phyloP scores from a whole-genome alignment of 53 echinoderm and acorn worm species.

The Crossaster papposus region DNA sequence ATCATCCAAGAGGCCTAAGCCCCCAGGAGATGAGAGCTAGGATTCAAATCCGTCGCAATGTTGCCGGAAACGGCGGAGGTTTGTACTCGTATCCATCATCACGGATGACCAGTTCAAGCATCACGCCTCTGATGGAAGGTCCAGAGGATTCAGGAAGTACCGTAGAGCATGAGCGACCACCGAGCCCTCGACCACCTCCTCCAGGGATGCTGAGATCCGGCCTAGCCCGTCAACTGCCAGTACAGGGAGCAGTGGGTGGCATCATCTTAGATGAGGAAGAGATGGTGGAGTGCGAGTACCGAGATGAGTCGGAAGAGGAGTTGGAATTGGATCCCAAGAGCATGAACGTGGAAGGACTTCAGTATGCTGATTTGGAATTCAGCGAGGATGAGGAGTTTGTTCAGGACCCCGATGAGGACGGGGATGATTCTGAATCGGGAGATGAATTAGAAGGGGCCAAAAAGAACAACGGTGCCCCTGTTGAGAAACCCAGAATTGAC shows the following conservation, averaged over 20 bases:
- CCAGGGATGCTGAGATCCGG: constrained; percentile 22
- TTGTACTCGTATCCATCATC: constrained; percentile 42
- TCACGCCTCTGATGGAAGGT: constrained; percentile 58
- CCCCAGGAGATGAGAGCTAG: constrained; percentile 54
- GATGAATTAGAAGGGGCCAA: constrained; percentile 5
- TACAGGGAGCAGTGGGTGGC: constrained; percentile 42
- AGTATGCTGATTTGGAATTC: constrained; percentile 75
- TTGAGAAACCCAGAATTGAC: constrained; percentile 24
- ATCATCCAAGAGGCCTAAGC: background rate
- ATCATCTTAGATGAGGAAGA: constrained; percentile 48
- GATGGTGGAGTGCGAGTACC: constrained; percentile 48
- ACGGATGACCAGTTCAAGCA: constrained; percentile 38
- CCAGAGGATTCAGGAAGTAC: constrained; percentile 34
- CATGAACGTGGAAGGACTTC: constrained; percentile 75
- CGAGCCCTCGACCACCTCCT: constrained; percentile 19
- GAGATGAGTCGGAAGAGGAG: constrained; percentile 10
- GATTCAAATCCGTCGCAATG: constrained; percentile 49
- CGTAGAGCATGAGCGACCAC: constrained; percentile 17
- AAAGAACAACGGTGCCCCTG: constrained; percentile 13
- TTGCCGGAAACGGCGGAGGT: constrained; percentile 27
- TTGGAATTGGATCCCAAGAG: constrained; percentile 64
- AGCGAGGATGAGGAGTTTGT: constrained; percentile 55
- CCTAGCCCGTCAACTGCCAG: background rate
- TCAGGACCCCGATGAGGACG: constrained; percentile 35
- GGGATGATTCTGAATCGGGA: constrained; percentile 21